Percentiles rank a stretch among this genome's conserved stretches.
These are phyloP conservation scores for Lutraria lutraria DNA, from an alignment of 2,888 invertebrate genomes.

Conservation along the genomic window DNA sequence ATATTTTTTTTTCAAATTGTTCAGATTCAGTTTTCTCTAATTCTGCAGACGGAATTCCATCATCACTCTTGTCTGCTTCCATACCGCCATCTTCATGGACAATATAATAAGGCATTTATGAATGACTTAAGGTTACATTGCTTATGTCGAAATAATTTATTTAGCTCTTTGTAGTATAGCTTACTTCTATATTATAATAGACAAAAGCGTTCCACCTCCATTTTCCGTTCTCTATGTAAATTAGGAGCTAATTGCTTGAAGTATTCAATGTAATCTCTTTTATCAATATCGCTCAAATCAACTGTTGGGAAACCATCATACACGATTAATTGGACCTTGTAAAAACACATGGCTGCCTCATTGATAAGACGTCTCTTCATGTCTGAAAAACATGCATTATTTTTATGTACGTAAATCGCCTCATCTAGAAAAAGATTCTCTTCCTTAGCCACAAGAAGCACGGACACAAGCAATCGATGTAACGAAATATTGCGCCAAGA, in stretches of 20 bases:
- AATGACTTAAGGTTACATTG: not conserved
- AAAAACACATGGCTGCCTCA: not conserved
- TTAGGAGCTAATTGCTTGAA: not conserved
- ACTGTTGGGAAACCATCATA: not conserved
- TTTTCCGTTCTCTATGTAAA: not conserved
- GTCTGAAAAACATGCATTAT: not conserved
- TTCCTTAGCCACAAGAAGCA: not conserved
- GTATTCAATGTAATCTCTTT: not conserved
- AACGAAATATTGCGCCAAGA: too few relatives aligned
- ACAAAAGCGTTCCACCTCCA: not conserved
- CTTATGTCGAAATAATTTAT: not conserved
- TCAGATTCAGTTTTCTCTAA: not conserved
- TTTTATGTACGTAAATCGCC: not conserved
- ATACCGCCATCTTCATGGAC: not conserved
- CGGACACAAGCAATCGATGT: not conserved
- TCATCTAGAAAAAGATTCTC: not conserved
- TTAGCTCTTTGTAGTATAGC: not conserved
- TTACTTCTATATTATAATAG: not conserved
- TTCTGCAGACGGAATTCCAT: not conserved
- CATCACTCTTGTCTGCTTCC: not conserved
- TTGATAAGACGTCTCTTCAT: not conserved
- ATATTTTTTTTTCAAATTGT: not conserved
- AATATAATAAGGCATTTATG: not conserved
- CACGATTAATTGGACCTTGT: not conserved
- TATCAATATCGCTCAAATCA: not conserved